phyloP scores from a whole-genome alignment of 2,113 vertebrate genomes.

The Phodopus roborovskii region DNA sequence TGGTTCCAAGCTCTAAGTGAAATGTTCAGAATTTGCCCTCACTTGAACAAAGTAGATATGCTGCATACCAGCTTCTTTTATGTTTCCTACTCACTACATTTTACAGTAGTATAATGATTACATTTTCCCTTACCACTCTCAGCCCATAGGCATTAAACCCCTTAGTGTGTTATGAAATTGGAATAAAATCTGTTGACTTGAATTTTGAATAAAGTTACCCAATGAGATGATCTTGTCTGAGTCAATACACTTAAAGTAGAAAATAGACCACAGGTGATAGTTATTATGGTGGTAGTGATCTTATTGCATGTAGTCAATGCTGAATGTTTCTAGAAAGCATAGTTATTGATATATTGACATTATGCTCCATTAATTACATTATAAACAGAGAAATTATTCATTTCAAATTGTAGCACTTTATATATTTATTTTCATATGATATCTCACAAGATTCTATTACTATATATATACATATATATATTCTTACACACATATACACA shows the following conservation, averaged over 20 bases:
- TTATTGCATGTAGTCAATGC: background rate
- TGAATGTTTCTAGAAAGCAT: background rate
- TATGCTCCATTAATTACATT: background rate
- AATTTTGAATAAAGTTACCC: background rate
- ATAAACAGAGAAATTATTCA: background rate
- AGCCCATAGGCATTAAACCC: background rate
- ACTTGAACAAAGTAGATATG: background rate
- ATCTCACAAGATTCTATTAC: background rate
- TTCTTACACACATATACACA: no score
- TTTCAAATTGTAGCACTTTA: background rate
- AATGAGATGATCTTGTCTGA: background rate
- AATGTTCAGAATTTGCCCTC: background rate
- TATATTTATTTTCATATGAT: background rate
- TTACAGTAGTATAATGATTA: background rate
- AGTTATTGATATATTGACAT: background rate
- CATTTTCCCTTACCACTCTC: background rate
- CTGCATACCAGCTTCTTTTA: background rate
- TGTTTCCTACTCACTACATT: background rate
- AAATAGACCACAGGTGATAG: background rate
- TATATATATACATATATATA: background rate
- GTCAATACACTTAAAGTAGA: background rate
- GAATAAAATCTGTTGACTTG: background rate
- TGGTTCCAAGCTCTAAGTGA: background rate
- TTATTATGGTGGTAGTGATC: background rate
- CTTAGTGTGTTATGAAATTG: background rate